Percentiles rank a stretch among this genome's conserved stretches.
These are phyloP conservation scores for Latrodectus hesperus DNA, from an alignment of 2,888 invertebrate genomes.

Conservation along the genomic window DNA sequence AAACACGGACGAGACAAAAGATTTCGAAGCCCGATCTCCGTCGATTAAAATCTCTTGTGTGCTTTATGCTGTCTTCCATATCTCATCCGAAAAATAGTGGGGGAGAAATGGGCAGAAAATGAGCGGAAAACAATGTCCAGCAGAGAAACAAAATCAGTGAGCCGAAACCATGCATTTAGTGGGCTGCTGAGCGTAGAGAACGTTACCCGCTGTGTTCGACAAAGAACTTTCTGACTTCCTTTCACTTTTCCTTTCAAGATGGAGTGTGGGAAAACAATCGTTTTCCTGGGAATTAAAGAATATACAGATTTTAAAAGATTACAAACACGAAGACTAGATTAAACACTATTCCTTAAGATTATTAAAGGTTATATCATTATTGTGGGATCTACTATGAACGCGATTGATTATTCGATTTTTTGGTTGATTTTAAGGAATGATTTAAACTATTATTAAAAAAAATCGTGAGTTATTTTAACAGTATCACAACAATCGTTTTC, in stretches of 20 bases:
- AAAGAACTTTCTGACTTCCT: conserved; percentile 1
- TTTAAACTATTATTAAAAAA: no score
- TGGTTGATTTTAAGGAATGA: no score
- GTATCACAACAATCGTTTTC: not conserved
- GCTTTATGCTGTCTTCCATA: not conserved
- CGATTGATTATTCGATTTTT: no score
- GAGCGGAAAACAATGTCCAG: not conserved
- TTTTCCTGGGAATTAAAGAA: not conserved
- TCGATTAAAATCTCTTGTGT: not conserved
- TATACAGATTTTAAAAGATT: not conserved
- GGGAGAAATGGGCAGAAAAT: not conserved
- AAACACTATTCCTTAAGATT: no score
- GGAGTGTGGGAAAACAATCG: not conserved
- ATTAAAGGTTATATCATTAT: no score
- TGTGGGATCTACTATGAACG: no score
- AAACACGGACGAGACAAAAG: conserved; percentile 1
- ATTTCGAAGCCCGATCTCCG: not conserved
- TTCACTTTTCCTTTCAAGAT: not conserved
- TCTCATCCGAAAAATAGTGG: not conserved
- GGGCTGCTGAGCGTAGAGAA: not conserved
- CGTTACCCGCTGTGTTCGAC: not conserved
- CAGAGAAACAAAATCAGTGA: not conserved
- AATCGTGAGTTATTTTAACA: no score
- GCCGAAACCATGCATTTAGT: not conserved
- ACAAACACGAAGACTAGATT: no score